phyloP scores from a whole-genome alignment of 1,140 invertebrate genomes.

The Lethrus apterus region DNA sequence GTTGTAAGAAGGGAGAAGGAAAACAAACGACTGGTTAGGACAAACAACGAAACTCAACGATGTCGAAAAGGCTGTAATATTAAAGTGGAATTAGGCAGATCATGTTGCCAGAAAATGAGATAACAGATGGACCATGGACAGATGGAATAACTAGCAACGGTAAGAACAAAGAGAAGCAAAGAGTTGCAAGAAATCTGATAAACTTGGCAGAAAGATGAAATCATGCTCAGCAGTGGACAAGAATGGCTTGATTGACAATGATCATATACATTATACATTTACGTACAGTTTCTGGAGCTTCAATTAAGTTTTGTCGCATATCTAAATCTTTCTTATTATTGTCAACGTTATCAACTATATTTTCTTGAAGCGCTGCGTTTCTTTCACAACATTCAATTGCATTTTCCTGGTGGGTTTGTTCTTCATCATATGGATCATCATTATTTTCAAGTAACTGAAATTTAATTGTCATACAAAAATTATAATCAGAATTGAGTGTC shows the following conservation, averaged over 20 bases:
- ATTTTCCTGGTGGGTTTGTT: slow-evolving; percentile 49
- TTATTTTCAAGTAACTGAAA: slow-evolving; percentile 18
- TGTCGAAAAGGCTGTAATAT: slow-evolving; percentile 28
- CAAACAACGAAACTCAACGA: neutral
- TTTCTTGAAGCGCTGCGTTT: slow-evolving; percentile 22
- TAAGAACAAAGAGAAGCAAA: too few relatives aligned
- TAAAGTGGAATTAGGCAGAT: slow-evolving; percentile 51
- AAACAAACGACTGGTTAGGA: neutral
- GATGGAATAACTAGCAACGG: too few relatives aligned
- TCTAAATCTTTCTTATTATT: slow-evolving; percentile 17
- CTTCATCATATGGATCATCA: slow-evolving; percentile 41
- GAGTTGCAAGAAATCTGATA: too few relatives aligned
- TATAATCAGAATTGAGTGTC: neutral
- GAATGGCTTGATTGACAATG: too few relatives aligned
- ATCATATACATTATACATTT: neutral
- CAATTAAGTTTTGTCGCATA: neutral
- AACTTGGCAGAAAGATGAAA: too few relatives aligned
- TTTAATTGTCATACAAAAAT: neutral
- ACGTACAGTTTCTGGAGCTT: neutral
- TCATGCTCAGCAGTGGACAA: too few relatives aligned
- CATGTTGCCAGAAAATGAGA: slow-evolving; percentile 46
- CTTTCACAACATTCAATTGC: slow-evolving; percentile 35
- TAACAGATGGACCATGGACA: too few relatives aligned
- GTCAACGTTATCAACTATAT: slow-evolving; percentile 32
- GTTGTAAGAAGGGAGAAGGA: slow-evolving; percentile 2